Base-by-base conservation (phyloP, 2,888 invertebrate species). In the Blera fallax region DNA sequence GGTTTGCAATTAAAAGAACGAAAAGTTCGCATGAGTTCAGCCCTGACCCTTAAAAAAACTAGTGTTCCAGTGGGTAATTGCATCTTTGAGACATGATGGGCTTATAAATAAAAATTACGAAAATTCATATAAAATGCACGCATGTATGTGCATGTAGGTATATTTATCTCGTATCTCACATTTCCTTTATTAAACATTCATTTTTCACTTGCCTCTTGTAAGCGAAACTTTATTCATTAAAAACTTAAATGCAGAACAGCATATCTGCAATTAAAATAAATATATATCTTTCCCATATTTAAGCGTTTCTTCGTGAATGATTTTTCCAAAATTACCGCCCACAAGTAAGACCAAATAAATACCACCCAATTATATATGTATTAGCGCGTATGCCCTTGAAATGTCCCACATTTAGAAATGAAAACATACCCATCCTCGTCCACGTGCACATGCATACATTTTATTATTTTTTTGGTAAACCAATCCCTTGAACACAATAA, bases 401-500 rank as follows among this genome's bases (percentile, higher is more conserved):
- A 21, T 21, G 14, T 7, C 21, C 24, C 37, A 8, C 24, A 65
- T 50, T 34, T 52, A 40, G 18, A 52, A 16, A 27, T 52, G 65
- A n/a, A 40, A 45, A 27, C 27, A 27, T 27, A 1, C n/a, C 32
- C 14, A 16, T 10, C 0, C 10, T 8, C 40, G 3, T 10, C 40
- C 27, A n/a, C 37, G 40, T 40, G 32, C 24, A 62, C 52, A 34
- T 45, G 54, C 24, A 64, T 27, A 45, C 24, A 60, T 54, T 43
- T 11, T n/a, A 65, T 29, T 34, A 16, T 62, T 56, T 52, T 65
- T 58, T 37, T 6, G 48, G 50, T 56, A 50, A 82, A 50, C 34
- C 50, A 50, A 77, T 56, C 58, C 34, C 58, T 29, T 21, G 43
- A 65, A 77, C 64, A 43, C 64, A 52, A 72, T 72, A 37, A 72